Conservation (phyloP, 2,113 vertebrate genomes). For the Anarrhichthys ocellatus region DNA sequence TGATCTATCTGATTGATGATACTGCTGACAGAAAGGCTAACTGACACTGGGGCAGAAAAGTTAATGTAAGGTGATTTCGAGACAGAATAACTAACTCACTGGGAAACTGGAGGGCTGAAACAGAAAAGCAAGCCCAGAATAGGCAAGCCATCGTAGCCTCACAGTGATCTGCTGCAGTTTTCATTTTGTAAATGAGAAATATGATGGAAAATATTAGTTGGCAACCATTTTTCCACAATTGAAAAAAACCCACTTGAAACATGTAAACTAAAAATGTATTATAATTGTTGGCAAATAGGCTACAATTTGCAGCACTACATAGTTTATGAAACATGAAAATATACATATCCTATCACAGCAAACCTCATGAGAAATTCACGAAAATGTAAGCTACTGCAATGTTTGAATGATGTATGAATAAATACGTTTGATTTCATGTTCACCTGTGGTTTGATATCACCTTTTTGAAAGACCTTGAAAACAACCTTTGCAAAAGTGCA, state of each 20-base stretch:
- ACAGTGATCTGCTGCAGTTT: not conserved
- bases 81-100: constrained; percentile 5
- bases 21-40: not conserved
- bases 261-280: not conserved
- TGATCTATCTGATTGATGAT: not conserved
- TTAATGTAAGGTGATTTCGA: not conserved
- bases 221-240: not conserved
- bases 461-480: not conserved
- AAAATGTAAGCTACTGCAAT: not conserved
- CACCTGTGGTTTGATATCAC: not conserved
- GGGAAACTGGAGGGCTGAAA: not conserved
- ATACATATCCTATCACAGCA: not conserved
- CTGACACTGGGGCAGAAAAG: not conserved
- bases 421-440: not conserved
- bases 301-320: not conserved
- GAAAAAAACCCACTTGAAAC: not conserved
- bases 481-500: too few relatives aligned
- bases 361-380: not conserved
- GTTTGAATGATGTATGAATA: not conserved
- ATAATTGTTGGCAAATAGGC: not conserved
- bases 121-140: too few relatives aligned
- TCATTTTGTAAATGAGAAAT: not conserved
- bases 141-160: too few relatives aligned
- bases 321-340: not conserved
- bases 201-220: not conserved